Conservation (phyloP, 2,888 invertebrate species). For the Phorcus lineatus region DNA sequence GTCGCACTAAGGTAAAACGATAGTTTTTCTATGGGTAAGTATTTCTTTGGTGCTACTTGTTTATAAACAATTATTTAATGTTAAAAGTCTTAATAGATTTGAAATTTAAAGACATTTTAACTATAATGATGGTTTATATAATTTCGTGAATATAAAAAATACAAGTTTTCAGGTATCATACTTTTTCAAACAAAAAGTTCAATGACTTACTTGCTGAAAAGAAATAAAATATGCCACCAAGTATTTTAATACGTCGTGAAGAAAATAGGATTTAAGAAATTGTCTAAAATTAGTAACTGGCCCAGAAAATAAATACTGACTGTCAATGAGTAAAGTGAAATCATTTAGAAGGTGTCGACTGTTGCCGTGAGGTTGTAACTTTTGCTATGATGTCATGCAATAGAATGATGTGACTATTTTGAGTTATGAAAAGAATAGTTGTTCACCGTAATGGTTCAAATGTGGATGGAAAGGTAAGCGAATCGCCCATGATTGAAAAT, state of each 20-base stretch:
- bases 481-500: neutral
- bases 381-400: neutral
- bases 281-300: neutral
- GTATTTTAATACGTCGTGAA: neutral
- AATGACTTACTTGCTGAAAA: no score
- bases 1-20: no score
- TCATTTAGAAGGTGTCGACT: neutral
- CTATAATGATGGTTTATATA: no score
- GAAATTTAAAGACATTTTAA: no score
- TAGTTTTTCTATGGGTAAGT: no score
- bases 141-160: no score
- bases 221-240: no score
- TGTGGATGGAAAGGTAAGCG: conserved; percentile 39
- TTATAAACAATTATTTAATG: no score
- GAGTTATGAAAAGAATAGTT: conserved; percentile 41
- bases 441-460: conserved; percentile 38
- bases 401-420: neutral
- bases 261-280: neutral
- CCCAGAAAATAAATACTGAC: neutral
- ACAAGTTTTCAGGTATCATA: no score
- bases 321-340: neutral
- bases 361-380: neutral
- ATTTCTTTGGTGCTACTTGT: no score
- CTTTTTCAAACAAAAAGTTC: no score
- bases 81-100: no score